Conservation (phyloP, 2,888 invertebrate genomes). For the Plebejus anna region DNA sequence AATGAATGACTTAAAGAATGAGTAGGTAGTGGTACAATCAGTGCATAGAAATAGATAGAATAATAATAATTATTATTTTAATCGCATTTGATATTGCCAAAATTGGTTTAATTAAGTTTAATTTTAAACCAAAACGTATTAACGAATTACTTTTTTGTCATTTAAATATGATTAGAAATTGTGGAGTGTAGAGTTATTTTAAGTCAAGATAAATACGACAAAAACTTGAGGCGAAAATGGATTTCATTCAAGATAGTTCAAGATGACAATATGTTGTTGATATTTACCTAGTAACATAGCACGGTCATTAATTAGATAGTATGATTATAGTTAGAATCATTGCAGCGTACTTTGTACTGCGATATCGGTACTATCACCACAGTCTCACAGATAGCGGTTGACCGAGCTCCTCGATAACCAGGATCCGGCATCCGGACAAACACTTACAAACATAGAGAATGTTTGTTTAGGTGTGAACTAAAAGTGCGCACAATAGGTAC, state of each 20-base stretch:
- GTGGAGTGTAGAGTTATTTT: background rate
- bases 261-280: background rate
- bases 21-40: background rate
- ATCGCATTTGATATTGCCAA: background rate
- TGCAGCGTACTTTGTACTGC: constrained; percentile 40
- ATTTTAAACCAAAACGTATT: too few relatives aligned
- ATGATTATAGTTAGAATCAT: constrained; percentile 38
- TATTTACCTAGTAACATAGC: background rate
- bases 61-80: background rate
- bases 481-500: background rate
- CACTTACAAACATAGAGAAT: constrained; percentile 34
- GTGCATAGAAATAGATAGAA: background rate
- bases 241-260: background rate
- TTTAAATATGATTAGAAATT: background rate
- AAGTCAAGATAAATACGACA: too few relatives aligned
- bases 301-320: background rate
- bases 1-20: too few relatives aligned
- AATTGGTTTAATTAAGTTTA: too few relatives aligned
- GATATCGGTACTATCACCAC: constrained; percentile 47
- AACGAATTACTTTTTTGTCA: too few relatives aligned
- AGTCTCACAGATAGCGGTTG: constrained; percentile 47
- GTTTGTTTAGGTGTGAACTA: background rate
- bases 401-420: constrained; percentile 48
- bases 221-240: background rate
- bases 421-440: constrained; percentile 43